Conservation (phyloP, 2,888 invertebrate species). For the Blastobasis adustella region DNA sequence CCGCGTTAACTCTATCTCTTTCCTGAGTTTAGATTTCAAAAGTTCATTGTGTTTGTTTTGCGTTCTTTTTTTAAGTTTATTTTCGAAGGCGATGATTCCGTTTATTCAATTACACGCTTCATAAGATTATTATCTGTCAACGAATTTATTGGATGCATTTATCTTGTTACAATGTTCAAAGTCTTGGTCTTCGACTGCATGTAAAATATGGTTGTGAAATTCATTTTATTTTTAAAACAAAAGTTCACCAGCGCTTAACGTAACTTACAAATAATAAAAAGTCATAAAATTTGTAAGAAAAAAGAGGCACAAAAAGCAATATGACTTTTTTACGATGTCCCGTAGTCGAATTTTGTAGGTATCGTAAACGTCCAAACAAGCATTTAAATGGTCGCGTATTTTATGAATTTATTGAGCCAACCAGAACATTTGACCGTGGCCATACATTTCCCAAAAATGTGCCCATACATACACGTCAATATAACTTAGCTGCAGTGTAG, state of each 20-base stretch:
- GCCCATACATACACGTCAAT: no score
- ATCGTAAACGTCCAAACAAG: conserved; percentile 1
- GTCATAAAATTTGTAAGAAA: no score
- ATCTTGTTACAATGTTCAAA: background rate
- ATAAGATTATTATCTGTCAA: background rate
- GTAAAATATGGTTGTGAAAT: no score
- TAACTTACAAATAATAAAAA: no score
- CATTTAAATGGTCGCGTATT: background rate
- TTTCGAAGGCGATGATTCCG: conserved; percentile 7
- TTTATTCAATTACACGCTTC: conserved; percentile 7
- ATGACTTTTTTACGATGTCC: background rate
- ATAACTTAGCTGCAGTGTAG: no score
- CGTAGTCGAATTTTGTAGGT: background rate
- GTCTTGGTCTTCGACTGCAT: no score
- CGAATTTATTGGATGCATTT: background rate
- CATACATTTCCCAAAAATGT: no score
- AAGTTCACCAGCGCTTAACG: no score
- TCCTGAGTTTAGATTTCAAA: conserved; percentile 18
- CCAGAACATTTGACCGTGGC: no score
- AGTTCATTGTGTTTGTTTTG: conserved; percentile 14
- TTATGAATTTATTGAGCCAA: no score
- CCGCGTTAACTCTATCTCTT: conserved; percentile 24
- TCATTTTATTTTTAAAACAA: no score
- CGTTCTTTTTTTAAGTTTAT: conserved; percentile 10
- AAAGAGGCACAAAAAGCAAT: no score